phyloP scores from a whole-genome alignment of 2,113 vertebrate species.

The Lepus timidus region DNA sequence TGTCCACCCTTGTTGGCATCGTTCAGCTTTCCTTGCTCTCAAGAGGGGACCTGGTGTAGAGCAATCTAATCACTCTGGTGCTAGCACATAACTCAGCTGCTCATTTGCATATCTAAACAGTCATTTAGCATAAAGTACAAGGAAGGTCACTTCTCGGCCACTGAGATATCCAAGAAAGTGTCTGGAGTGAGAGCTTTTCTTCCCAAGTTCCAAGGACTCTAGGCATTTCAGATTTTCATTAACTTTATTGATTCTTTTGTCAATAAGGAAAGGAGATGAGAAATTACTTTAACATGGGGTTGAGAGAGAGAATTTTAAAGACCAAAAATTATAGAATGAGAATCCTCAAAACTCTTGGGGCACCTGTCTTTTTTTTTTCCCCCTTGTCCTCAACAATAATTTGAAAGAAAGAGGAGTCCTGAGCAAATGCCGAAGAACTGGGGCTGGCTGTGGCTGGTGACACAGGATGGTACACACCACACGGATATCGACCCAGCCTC shows the following conservation, averaged over 20 bases:
- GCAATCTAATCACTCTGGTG: conserved; percentile 41
- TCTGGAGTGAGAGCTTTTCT: not conserved
- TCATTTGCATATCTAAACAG: conserved; percentile 68
- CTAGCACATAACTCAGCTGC: not conserved
- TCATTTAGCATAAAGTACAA: conserved; percentile 46
- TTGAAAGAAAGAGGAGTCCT: not conserved
- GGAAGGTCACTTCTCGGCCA: conserved; percentile 57
- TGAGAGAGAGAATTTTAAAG: conserved; percentile 48
- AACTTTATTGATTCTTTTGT: conserved; percentile 65
- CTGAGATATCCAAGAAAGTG: conserved; percentile 20
- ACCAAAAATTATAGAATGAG: conserved; percentile 39
- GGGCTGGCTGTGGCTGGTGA: not conserved
- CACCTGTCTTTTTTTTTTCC: not conserved
- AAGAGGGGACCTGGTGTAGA: not conserved
- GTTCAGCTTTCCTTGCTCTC: conserved; percentile 8
- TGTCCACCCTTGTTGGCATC: not conserved
- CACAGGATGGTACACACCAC: not conserved
- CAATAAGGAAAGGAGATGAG: conserved; percentile 51
- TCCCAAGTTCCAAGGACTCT: conserved; percentile 15
- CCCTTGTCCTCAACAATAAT: conserved; percentile 19
- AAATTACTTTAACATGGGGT: conserved; percentile 69
- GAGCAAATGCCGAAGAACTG: not conserved
- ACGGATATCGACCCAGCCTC: not conserved
- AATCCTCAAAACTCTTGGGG: not conserved
- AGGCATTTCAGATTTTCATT: conserved; percentile 62